Conservation (phyloP, 1,140 invertebrate genomes). For the Micrasema minimum region DNA sequence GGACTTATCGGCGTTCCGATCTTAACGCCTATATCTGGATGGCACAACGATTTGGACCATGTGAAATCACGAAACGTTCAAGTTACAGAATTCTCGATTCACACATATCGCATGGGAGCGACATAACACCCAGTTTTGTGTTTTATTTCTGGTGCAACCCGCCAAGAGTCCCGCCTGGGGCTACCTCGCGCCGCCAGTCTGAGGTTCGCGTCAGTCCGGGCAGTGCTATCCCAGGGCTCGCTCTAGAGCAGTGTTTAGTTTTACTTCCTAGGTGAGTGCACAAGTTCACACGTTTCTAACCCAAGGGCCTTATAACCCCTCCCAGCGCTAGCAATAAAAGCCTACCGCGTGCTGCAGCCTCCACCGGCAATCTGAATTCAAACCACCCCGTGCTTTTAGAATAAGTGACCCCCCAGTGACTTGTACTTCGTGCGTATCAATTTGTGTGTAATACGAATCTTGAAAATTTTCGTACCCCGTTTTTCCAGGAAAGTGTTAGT, state of each 20-base stretch:
- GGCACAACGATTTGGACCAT: slow-evolving; percentile 33
- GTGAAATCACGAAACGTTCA: slow-evolving; percentile 45
- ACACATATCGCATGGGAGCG: slow-evolving; percentile 42
- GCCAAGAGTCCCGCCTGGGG: slow-evolving; percentile 31
- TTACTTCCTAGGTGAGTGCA: slow-evolving; percentile 48
- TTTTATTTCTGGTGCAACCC: slow-evolving; percentile 49
- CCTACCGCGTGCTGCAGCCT: background rate
- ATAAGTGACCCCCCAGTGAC: slow-evolving; percentile 18
- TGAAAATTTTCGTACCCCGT: no score
- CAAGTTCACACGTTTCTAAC: slow-evolving; percentile 39
- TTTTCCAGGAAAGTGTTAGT: no score
- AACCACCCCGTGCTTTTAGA: background rate
- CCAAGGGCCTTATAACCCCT: slow-evolving; percentile 2
- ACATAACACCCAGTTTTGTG: slow-evolving; percentile 40
- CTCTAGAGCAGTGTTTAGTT: slow-evolving; percentile 44
- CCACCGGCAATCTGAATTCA: no score
- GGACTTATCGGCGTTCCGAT: slow-evolving; percentile 10
- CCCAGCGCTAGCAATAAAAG: background rate
- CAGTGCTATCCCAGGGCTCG: slow-evolving; percentile 50
- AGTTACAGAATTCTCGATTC: slow-evolving; percentile 45
- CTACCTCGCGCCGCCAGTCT: slow-evolving; percentile 40
- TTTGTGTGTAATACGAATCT: no score
- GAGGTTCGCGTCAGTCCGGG: slow-evolving; percentile 46
- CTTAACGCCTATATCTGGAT: slow-evolving; percentile 34
- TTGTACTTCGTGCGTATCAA: slow-evolving; percentile 10